Evolutionary conservation across 2,888 invertebrate genomes (phyloP), one percentile per base, ranked within the genome.

Genomic region (Papilio protenor): DNA sequence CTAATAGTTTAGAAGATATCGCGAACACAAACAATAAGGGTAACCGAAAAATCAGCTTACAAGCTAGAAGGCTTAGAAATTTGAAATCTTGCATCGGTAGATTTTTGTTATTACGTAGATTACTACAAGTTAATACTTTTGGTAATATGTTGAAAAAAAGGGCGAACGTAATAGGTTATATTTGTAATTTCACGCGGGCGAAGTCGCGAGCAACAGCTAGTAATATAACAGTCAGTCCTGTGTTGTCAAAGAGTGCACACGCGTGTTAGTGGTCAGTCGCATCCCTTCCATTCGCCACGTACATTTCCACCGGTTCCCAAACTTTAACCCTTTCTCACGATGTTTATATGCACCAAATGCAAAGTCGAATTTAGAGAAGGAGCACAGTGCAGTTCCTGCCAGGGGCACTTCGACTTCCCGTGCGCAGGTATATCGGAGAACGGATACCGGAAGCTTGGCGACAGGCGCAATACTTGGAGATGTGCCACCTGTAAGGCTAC

Each of bases 361-460:
- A 49, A 73, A 23, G 14, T 47, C 6, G 73, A 69, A 33, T 70
- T 59, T 11, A 73, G 70, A 21, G 80, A 77, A 14, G 78, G 75
- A 0, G 80, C 40, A 11, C 61, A 69, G 49, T 79, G 79, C 14
- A 57, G 71, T 10, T 18, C 69, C 12, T 79, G 79, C 52, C 16
- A 18, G 45, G 55, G 47, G 3, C 69, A 75, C 11, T 80, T 59
- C 21, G 80, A 77, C 40, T 80, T 79, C 11, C 72, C 79, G 1
- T 80, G 80, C 11, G 80, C 77, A 2, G 79, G 79, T 33, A 80
- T 79, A 10, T 75, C 79, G 3, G 77, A 80, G 23, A 49, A 33
- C 18, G 79, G 77, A 0, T 79, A 73, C 27, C 59, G 80, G 16
- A 80, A 77, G 59, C 59, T 80, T 14, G 79, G 80, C 10, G 80